Base-by-base conservation (phyloP, 2,888 invertebrate species). In the Bedellia somnulentella region DNA sequence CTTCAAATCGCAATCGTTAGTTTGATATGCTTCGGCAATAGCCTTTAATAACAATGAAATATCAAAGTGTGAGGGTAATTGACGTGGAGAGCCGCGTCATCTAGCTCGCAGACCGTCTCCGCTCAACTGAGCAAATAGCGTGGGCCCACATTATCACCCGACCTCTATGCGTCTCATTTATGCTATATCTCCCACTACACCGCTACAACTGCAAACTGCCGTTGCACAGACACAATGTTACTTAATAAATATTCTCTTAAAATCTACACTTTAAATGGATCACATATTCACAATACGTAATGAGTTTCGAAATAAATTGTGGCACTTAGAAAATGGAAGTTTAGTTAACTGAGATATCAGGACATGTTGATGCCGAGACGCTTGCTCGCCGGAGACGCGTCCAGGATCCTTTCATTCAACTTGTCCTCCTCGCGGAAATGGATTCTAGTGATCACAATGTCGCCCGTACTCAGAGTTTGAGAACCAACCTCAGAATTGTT, bases 391-490 rank as follows among this genome's bases (percentile, higher is more conserved):
- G 76, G 70, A 8, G 68, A 55, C n/a, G 75, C 76, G 37, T 76
- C 77, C 1, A 77, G 49, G 33, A 66, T 57, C 40, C 71, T 59
- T 42, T 78, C 77, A 27, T 70, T 66, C 1, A 49, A 40, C 39
- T 76, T 78, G 35, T 77, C 77, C 40, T 78, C 77, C 39, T 78
- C 77, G 27, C 73, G 54, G 51, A 76, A 77, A 44, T 77, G 76
- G 48, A 93, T 89, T 63, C 89, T 87, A 25, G 92, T 93, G 47
- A 93, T 91, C 31, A 93, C 93, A 49, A 94, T 89, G 57, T 93
- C 93, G 29, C 93, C 93, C 11, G 93, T 93, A 55, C 92, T 92
- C 27, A 92, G 76, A 2, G 93, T 93, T 64, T 94, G 93, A 34
- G 87, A 86, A 17, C 83, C 85, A 35, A 83, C 79, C 43, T 82